Conservation (phyloP, 2,113 vertebrate species). For the Cepphus grylle region DNA sequence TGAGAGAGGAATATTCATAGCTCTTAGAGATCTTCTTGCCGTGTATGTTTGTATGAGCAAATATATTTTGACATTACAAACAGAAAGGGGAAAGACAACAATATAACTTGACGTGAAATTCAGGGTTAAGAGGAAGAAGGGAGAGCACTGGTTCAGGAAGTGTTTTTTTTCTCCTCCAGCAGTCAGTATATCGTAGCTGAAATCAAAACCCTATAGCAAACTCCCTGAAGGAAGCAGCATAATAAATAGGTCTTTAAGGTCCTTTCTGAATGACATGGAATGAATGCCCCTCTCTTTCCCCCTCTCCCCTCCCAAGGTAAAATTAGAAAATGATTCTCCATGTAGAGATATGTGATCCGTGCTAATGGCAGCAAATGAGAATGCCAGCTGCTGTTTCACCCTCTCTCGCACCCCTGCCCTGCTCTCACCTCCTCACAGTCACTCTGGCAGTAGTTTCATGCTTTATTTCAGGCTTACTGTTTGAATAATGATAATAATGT, state of each 20-base stretch:
- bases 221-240: slow-evolving; percentile 56
- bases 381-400: slow-evolving; percentile 45
- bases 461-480: slow-evolving; percentile 49
- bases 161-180: slow-evolving; percentile 29
- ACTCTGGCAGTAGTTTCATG: slow-evolving; percentile 39
- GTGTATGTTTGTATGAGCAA: background rate
- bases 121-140: background rate
- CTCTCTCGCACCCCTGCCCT: slow-evolving; percentile 27
- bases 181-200: slow-evolving; percentile 58
- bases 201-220: slow-evolving; percentile 62
- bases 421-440: slow-evolving; percentile 3
- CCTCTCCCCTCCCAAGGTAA: slow-evolving; percentile 34
- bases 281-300: slow-evolving; percentile 45
- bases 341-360: background rate
- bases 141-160: slow-evolving; percentile 26
- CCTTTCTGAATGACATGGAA: slow-evolving; percentile 59
- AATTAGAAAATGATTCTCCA: slow-evolving; percentile 54
- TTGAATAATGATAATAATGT: slow-evolving; percentile 53
- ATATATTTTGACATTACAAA: background rate
- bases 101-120: slow-evolving; percentile 1
- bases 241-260: slow-evolving; percentile 70
- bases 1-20: background rate
- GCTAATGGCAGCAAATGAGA: slow-evolving; percentile 48
- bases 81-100: background rate
- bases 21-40: background rate